Conservation (phyloP, 2,113 vertebrate genomes). For the Dasyprocta punctata region DNA sequence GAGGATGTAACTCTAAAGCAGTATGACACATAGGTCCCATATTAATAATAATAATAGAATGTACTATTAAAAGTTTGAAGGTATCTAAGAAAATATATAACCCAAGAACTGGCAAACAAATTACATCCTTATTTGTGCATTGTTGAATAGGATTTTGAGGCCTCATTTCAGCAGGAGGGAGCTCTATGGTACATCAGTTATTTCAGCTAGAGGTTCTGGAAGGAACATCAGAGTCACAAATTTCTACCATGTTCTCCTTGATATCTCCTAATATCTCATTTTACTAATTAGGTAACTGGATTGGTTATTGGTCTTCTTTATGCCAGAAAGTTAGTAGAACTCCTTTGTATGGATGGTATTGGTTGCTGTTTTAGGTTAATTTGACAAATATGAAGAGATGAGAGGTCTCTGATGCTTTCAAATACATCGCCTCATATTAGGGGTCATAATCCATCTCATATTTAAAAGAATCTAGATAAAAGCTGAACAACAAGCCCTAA, state of each 20-base stretch:
- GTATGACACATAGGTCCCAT: slow-evolving; percentile 26
- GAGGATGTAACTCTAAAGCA: slow-evolving; percentile 15
- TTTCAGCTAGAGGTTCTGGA: background rate
- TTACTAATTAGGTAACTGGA: background rate
- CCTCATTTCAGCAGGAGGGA: background rate
- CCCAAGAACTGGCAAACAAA: background rate
- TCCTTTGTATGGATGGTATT: background rate
- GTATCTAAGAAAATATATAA: background rate
- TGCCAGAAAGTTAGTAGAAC: background rate
- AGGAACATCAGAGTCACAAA: background rate
- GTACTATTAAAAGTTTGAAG: slow-evolving; percentile 38
- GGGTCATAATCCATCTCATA: background rate
- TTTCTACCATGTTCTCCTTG: background rate
- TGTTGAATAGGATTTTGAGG: background rate
- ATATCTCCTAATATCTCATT: background rate
- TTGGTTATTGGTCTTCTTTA: background rate
- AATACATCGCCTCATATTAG: background rate
- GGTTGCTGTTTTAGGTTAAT: background rate
- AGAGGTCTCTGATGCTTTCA: background rate
- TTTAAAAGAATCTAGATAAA: background rate
- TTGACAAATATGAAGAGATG: background rate
- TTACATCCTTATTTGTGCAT: background rate
- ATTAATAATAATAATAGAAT: slow-evolving; percentile 41
- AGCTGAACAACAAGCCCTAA: background rate
- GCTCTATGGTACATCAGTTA: background rate